Evolutionary conservation across 2,797 vertebrate genomes (phyloP), one percentile per base, ranked within the genome.

Genomic region (Dermochelys coriacea): DNA sequence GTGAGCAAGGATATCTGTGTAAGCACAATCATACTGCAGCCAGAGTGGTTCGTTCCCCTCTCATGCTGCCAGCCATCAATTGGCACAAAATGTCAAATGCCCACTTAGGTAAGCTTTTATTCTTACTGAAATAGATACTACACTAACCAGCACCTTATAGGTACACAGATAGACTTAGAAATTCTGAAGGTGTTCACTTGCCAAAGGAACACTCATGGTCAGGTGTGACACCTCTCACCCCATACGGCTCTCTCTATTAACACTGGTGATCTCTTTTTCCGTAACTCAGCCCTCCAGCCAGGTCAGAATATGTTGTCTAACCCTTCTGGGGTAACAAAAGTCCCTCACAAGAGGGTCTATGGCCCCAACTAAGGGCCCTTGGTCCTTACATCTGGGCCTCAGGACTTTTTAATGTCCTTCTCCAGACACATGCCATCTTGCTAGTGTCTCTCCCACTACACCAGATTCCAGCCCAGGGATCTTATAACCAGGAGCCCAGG

Each of bases 41-140:
- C 50, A 79, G 6, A 83, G 55, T 51, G 54, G 68, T 79, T 91
- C 83, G 25, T 37, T 84, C 78, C 31, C 59, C 21, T 83, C 31
- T n/a, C 52, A 21, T 4, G 6, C 31, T 2, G 0, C 1, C 80
- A 84, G 8, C 3, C 55, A 1, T 6, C 47, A 47, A 81, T 74
- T 79, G 16, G 5, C 61, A 54, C 16, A 59, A 75, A 6, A 85
- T 86, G 61, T 83, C 45, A 91, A 88, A 81, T 31, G 75, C 4
- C 41, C 41, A 45, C 1, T 59, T 68, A 74, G 19, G 1, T 23
- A 82, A 90, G 3, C 49, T 84, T n/a, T 68, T 79, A 68, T 37
- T 87, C 1, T 1, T 55, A 64, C 31, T 71, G 27, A 81, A 90
- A 80, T 50, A 80, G 41, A 31, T 64, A 5, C 2, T 34, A 4